Evolutionary conservation across 2,888 invertebrate species (phyloP).

Genomic region (Seira ritae): DNA sequence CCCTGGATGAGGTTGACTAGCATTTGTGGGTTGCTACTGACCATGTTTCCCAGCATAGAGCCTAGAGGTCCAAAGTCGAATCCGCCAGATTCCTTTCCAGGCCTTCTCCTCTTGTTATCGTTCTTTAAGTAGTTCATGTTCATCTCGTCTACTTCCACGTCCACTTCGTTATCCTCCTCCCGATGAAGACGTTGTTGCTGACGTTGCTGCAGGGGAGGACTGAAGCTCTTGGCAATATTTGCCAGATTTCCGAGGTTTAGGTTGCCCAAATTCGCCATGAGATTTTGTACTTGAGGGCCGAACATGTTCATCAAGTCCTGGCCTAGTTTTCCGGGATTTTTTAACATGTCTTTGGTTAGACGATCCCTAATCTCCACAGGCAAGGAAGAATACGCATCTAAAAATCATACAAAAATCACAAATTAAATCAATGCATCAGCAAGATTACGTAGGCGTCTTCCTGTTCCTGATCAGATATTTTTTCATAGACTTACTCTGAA

Average conservation of each 20-base stretch:
- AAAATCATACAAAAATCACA: conserved; percentile 18
- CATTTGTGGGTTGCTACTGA: conserved; percentile 71
- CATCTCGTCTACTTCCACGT: conserved; percentile 67
- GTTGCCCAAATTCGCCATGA: conserved; percentile 45
- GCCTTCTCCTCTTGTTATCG: conserved; percentile 36
- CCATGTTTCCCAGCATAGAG: conserved; percentile 66
- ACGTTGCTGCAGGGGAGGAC: neutral
- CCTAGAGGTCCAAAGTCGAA: conserved; percentile 69
- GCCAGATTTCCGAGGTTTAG: conserved; percentile 33
- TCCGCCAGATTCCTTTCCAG: conserved; percentile 28
- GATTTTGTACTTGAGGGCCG: conserved; percentile 70
- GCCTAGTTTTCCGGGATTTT: conserved; percentile 69
- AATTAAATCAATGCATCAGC: neutral
- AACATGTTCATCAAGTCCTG: conserved; percentile 66
- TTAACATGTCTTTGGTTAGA: conserved; percentile 67
- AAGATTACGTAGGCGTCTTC: conserved; percentile 8
- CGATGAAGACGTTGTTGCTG: neutral
- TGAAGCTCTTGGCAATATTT: conserved; percentile 36
- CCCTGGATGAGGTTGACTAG: conserved; percentile 66
- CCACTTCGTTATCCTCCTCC: conserved; percentile 55
- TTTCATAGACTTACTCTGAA: conserved; percentile 68
- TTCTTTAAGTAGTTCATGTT: conserved; percentile 65
- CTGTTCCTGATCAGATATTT: neutral
- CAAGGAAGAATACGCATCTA: conserved; percentile 71
- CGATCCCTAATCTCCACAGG: conserved; percentile 71